A percentile compares a stretch with the other conserved stretches of the same genome.
Evolutionary conservation across 2,797 vertebrate genomes (phyloP).

Genomic region (Channa striata): DNA sequence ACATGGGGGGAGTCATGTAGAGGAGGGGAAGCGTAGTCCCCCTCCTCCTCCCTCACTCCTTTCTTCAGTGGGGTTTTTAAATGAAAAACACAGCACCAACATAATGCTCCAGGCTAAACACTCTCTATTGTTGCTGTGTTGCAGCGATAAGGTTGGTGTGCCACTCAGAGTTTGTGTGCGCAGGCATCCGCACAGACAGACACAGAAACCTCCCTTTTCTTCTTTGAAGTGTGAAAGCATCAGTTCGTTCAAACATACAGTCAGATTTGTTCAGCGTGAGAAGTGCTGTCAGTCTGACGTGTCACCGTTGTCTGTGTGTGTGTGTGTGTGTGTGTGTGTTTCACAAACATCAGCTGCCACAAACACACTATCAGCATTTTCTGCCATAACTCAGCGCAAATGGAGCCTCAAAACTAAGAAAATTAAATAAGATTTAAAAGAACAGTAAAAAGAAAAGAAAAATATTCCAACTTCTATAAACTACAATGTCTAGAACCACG

Average conservation of each 20-base stretch:
- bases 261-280: slow-evolving; percentile 43
- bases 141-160: slow-evolving; percentile 61
- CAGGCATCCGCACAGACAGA: slow-evolving; percentile 33
- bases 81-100: slow-evolving; percentile 29
- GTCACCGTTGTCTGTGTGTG: slow-evolving; percentile 13
- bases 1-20: slow-evolving; percentile 47
- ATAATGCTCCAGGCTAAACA: slow-evolving; percentile 44
- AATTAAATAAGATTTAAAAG: not conserved
- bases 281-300: slow-evolving; percentile 54
- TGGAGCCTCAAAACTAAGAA: not conserved
- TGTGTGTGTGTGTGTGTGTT: slow-evolving; percentile 21
- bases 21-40: slow-evolving; percentile 34
- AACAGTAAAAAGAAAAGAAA: not conserved
- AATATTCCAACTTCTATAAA: not conserved
- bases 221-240: slow-evolving; percentile 43
- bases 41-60: slow-evolving; percentile 5
- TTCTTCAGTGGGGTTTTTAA: slow-evolving; percentile 34
- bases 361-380: slow-evolving; percentile 12
- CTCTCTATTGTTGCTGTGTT: slow-evolving; percentile 51
- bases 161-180: slow-evolving; percentile 20
- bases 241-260: slow-evolving; percentile 39
- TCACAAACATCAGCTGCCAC: no score
- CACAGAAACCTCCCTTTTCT: slow-evolving; percentile 8
- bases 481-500: not conserved
- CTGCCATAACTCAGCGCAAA: not conserved